Evolutionary conservation across 2,888 invertebrate species (phyloP), one percentile per base, ranked within the genome.

Genomic region (Uloborus plumipes): DNA sequence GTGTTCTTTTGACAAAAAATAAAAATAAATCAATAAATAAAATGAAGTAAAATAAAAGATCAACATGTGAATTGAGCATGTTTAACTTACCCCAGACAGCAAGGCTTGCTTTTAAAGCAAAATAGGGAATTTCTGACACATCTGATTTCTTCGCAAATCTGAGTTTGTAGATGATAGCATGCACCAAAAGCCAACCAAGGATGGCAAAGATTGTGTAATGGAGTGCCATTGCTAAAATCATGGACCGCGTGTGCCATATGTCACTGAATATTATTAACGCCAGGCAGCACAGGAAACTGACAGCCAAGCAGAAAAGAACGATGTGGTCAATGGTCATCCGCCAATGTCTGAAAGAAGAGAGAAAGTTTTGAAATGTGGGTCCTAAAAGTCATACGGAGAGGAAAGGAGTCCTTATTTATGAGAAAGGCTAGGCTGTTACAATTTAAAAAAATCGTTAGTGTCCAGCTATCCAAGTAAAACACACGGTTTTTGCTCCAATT

Each of bases 91-190:
- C 64, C 81, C 81, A 81, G 26, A 62, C 49, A n/a, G 39, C 31
- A 3, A 71, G 7, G 6, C 50, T 59, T n/a, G 81, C n/a, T 22
- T 75, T 81, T 14, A 64, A 3, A 3, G 65, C n/a, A 53, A 81
- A 81, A 15, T 75, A 51, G 1, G 81, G 75, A 13, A 81, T 62
- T 59, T 81, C 81, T 7, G 39, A 49, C 13, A 81, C 62, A 31
- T 81, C 81, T 20, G 74, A 71, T 39, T 75, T 81, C 50, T 71
- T 81, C 15, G 75, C 81, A n/a, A 81, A 81, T 20, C 81, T n/a
- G 39, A 81, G 20, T 26, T 53, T 20, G 64, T 81, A 64, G 65
- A 75, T 51, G 9, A 81, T 13, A 20, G 70, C 71, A 11, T 75
- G 81, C 4, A 81, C 69, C 22, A 81, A 47, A 2, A 81, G 66